Conservation (phyloP, 2,797 vertebrate genomes). For the Argya squamiceps region DNA sequence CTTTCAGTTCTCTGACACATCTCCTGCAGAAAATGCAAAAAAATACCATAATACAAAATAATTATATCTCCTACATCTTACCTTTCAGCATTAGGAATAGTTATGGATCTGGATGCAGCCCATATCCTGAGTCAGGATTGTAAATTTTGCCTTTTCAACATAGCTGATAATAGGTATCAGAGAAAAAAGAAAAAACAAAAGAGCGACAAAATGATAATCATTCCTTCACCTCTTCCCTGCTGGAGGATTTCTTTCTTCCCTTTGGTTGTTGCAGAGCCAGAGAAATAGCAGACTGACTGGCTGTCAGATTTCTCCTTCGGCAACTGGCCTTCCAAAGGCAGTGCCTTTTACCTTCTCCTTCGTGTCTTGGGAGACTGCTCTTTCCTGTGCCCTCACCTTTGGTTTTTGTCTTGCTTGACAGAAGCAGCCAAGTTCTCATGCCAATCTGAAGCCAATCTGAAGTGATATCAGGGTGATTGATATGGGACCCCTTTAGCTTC, state of each 20-base stretch:
- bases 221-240: not conserved
- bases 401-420: not conserved
- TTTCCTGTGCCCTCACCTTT: not conserved
- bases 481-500: not conserved
- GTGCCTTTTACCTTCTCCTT: not conserved
- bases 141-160: conserved; percentile 2
- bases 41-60: not conserved
- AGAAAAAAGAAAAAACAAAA: not conserved
- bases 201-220: not conserved
- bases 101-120: not conserved
- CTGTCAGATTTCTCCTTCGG: not conserved
- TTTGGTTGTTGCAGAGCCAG: not conserved
- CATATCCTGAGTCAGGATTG: not conserved
- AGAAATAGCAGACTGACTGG: not conserved
- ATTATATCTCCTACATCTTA: not conserved
- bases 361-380: not conserved
- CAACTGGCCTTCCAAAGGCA: not conserved
- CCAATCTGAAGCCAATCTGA: not conserved
- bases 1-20: not conserved
- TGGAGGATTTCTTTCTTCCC: not conserved
- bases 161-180: not conserved
- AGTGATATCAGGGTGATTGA: not conserved
- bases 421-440: not conserved
- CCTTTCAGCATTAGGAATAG: not conserved
- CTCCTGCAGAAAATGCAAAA: not conserved